A percentile compares a stretch with the other conserved stretches of the same genome.
Evolutionary conservation across 2,797 vertebrate species (phyloP).

Genomic region (Lacerta agilis): DNA sequence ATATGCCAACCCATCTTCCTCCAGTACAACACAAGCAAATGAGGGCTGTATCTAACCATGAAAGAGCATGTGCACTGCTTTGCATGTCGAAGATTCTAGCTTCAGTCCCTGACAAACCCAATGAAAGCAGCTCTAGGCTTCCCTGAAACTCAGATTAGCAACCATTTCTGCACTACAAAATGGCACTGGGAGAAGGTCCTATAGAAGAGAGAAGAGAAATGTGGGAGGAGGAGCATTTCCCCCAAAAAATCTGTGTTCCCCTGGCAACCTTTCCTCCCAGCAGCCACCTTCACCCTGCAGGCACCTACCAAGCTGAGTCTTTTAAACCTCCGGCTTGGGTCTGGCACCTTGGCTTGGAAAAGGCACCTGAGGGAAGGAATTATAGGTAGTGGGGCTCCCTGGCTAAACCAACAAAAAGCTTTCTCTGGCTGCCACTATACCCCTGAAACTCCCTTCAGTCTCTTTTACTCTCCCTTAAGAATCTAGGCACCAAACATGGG

Average conservation of each 20-base stretch:
- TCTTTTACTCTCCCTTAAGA: not conserved
- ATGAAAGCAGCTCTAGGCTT: not conserved
- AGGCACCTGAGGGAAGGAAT: not conserved
- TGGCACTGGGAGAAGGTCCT: not conserved
- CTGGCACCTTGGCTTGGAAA: not conserved
- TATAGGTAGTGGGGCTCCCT: not conserved
- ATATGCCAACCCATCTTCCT: conserved; percentile 6
- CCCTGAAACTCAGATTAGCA: not conserved
- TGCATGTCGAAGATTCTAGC: not conserved
- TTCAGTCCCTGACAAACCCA: not conserved
- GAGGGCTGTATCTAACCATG: not conserved
- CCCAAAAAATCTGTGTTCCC: too few relatives aligned
- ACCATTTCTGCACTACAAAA: not conserved
- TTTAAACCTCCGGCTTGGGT: not conserved
- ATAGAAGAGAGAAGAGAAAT: not conserved
- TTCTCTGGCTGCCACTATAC: not conserved
- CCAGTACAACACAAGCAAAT: not conserved
- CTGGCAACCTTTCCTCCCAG: too few relatives aligned
- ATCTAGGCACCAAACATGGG: not conserved
- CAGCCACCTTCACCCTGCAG: not conserved
- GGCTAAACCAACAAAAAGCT: too few relatives aligned
- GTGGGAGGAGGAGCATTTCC: not conserved
- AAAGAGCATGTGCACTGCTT: not conserved
- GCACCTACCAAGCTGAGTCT: not conserved
- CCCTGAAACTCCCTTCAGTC: not conserved